These are phyloP conservation scores for Diacarnus erythraeanus DNA, from an alignment of 37 sponge, comb jelly and placozoan species.

Conservation along the genomic window DNA sequence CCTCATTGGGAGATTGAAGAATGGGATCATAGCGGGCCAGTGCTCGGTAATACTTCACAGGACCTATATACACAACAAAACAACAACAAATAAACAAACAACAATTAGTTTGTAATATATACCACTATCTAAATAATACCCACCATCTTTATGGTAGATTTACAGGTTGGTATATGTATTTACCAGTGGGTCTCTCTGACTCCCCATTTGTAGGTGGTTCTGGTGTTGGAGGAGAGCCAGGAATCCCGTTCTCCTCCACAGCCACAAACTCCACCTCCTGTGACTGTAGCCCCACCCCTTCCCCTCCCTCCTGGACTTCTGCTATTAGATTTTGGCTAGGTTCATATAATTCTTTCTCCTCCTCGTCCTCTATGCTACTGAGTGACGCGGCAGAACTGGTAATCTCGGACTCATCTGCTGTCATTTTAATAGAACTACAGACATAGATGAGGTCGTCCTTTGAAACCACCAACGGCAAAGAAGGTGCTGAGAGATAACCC, in stretches of 20 bases:
- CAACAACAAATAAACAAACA: not conserved
- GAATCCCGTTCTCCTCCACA: not conserved
- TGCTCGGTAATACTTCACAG: slow-evolving; percentile 31
- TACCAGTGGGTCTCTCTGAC: not conserved
- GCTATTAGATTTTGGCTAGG: slow-evolving; percentile 11
- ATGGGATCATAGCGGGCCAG: slow-evolving; percentile 45
- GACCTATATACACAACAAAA: no score
- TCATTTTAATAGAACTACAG: not conserved
- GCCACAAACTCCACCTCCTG: not conserved
- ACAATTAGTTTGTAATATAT: not conserved
- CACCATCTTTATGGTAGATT: no score
- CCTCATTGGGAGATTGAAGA: slow-evolving; percentile 50
- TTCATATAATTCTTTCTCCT: not conserved
- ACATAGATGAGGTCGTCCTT: slow-evolving; percentile 12
- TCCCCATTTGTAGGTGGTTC: not conserved
- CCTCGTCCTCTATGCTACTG: slow-evolving; percentile 23
- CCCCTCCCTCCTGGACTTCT: no score
- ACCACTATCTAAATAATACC: not conserved
- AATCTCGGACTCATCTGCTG: not conserved
- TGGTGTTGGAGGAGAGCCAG: not conserved
- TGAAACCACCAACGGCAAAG: slow-evolving; percentile 4
- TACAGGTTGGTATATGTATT: not conserved
- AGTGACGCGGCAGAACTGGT: slow-evolving; percentile 14
- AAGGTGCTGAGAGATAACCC: slow-evolving; percentile 7
- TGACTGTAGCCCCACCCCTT: not conserved